Percentiles rank a stretch among this genome's conserved stretches.
Conservation (phyloP, 2,888 invertebrate genomes). For the Perdita meconis region DNA sequence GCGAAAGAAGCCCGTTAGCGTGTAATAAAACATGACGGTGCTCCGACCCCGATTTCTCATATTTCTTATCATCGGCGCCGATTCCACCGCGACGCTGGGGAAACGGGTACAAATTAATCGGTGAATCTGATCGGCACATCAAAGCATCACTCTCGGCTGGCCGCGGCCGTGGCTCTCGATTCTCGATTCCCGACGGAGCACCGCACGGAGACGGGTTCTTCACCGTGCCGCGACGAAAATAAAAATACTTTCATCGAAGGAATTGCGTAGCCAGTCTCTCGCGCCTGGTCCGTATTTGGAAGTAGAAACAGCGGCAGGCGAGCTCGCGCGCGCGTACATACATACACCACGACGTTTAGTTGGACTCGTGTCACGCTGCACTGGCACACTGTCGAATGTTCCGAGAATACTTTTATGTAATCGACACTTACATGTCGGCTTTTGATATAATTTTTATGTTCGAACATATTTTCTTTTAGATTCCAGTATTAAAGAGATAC, state of each 20-base stretch:
- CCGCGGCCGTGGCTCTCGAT: constrained; percentile 8
- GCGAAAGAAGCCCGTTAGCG: constrained; percentile 13
- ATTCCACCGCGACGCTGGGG: neutral
- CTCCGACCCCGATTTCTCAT: constrained; percentile 25
- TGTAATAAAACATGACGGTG: neutral
- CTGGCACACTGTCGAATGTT: constrained; percentile 20
- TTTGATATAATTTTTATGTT: too few relatives aligned
- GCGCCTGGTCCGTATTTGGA: constrained; percentile 73
- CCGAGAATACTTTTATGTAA: constrained; percentile 46
- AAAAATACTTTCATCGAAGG: constrained; percentile 74
- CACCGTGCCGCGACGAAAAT: constrained; percentile 57
- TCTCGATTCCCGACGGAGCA: constrained; percentile 38
- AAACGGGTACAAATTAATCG: constrained; percentile 26
- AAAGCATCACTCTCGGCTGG: constrained; percentile 22
- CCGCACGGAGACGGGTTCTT: constrained; percentile 53
- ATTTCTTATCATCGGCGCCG: constrained; percentile 44
- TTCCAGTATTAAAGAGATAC: too few relatives aligned
- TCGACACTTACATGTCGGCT: constrained; percentile 3
- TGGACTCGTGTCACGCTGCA: constrained; percentile 43
- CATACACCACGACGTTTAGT: constrained; percentile 54
- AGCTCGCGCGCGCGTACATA: constrained; percentile 35
- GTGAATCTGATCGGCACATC: constrained; percentile 23
- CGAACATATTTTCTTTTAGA: too few relatives aligned
- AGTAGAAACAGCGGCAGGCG: constrained; percentile 63
- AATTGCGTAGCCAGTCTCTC: constrained; percentile 69